Evolutionary conservation across 92 coral and sea anemone species (phyloP).

Genomic region (Palythoa caribaeorum): DNA sequence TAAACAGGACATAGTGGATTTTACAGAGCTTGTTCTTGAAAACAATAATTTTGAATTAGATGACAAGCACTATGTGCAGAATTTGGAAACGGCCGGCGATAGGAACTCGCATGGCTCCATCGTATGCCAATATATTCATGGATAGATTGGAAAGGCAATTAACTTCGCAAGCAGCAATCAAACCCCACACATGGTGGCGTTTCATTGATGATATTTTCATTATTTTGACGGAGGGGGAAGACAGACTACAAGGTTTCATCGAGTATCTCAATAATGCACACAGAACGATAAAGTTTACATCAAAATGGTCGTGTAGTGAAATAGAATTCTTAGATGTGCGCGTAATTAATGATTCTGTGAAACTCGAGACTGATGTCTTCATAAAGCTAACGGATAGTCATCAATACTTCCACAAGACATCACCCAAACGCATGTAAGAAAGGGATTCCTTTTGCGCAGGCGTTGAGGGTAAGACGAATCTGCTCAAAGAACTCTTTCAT

Average conservation of each 20-base stretch:
- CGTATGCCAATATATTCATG: no score
- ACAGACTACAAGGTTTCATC: not conserved
- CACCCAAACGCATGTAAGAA: not conserved
- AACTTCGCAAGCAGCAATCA: not conserved
- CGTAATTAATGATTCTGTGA: not conserved
- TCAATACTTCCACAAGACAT: no score
- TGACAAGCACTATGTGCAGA: not conserved
- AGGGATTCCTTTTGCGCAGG: not conserved
- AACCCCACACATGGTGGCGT: slow-evolving; percentile 29
- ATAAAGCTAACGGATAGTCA: slow-evolving; percentile 41
- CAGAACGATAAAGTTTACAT: slow-evolving; percentile 34
- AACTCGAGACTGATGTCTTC: slow-evolving; percentile 26
- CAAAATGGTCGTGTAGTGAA: not conserved
- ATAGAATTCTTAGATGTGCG: slow-evolving; percentile 27
- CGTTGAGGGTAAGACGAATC: not conserved
- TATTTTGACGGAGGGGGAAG: slow-evolving; percentile 30
- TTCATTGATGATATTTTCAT: not conserved
- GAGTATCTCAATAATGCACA: slow-evolving; percentile 9
- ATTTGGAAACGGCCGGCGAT: not conserved
- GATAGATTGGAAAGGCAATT: no score
- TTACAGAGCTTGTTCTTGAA: not conserved
- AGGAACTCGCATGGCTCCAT: no score
- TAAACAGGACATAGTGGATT: no score
- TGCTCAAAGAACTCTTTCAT: not conserved
- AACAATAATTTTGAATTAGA: not conserved